phyloP scores from a whole-genome alignment of 2,113 vertebrate species.

The Ochotona princeps region DNA sequence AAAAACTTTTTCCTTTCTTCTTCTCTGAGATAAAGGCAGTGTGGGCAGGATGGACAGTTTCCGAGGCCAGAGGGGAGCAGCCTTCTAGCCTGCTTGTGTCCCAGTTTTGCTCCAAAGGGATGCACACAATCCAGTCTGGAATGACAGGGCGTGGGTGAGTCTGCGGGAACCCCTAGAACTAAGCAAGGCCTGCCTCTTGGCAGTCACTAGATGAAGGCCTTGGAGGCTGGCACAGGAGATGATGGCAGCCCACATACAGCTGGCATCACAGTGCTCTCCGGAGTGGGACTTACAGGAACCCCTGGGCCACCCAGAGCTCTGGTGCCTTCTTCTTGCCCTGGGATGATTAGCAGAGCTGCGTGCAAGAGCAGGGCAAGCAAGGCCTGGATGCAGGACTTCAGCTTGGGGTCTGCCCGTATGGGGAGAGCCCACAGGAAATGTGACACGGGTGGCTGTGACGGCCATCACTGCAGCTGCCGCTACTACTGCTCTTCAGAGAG shows the following conservation, averaged over 20 bases:
- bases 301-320: background rate
- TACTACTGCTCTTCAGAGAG: too few relatives aligned
- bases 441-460: background rate
- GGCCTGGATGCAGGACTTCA: fast-evolving
- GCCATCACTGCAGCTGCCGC: background rate
- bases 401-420: background rate
- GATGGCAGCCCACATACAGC: fast-evolving
- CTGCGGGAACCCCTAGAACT: background rate
- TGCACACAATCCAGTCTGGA: background rate
- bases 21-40: background rate
- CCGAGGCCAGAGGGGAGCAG: background rate
- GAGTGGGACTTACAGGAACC: too few relatives aligned
- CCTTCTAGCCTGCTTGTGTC: background rate
- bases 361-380: background rate
- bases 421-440: fast-evolving
- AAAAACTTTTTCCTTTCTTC: background rate
- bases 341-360: too few relatives aligned
- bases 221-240: background rate
- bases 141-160: background rate
- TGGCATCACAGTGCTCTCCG: fast-evolving
- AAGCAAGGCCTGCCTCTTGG: background rate
- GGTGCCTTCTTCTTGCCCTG: background rate
- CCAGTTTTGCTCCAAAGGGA: slow-evolving; percentile 1
- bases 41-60: background rate
- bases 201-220: background rate